Evolutionary conservation across 1,140 invertebrate genomes (phyloP).

Genomic region (Elysia chlorotica): DNA sequence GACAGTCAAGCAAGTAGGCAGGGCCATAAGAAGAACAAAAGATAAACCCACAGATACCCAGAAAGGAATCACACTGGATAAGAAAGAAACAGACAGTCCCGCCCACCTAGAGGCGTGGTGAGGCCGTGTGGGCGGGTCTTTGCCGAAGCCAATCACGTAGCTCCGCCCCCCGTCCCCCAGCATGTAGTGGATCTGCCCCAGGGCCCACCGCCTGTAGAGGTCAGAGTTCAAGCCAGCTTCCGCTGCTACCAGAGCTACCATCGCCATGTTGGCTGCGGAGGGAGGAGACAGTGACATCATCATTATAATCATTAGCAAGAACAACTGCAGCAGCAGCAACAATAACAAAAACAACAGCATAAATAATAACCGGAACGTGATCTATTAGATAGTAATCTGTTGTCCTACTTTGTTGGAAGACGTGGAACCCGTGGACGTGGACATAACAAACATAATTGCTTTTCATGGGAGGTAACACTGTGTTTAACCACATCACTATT

Average conservation of each 20-base stretch:
- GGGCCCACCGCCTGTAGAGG: conserved; percentile 65
- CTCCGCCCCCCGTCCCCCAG: conserved; percentile 67
- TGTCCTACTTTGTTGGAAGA: not conserved
- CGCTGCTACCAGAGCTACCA: conserved; percentile 46
- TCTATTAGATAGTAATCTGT: not conserved
- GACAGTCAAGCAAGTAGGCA: too few species aligned
- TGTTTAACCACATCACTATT: too few species aligned
- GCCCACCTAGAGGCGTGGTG: conserved; percentile 45
- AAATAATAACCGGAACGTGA: too few species aligned
- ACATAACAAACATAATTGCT: not conserved
- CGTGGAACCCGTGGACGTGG: not conserved
- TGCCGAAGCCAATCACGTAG: conserved; percentile 71
- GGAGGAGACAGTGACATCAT: too few species aligned
- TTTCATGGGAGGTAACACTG: too few species aligned
- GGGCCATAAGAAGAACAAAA: too few species aligned
- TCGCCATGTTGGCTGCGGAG: conserved; percentile 38
- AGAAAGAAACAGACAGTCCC: too few species aligned
- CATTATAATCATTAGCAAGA: too few species aligned
- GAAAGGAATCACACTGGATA: too few species aligned
- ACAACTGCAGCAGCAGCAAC: not conserved
- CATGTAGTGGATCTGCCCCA: conserved; percentile 70
- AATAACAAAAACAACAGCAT: not conserved
- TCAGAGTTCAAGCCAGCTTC: conserved; percentile 33
- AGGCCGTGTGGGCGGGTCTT: conserved; percentile 65
- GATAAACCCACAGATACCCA: too few species aligned